These are phyloP conservation scores for Drosophila tsacasi DNA, from an alignment of 1,140 invertebrate genomes.

Conservation along the genomic window DNA sequence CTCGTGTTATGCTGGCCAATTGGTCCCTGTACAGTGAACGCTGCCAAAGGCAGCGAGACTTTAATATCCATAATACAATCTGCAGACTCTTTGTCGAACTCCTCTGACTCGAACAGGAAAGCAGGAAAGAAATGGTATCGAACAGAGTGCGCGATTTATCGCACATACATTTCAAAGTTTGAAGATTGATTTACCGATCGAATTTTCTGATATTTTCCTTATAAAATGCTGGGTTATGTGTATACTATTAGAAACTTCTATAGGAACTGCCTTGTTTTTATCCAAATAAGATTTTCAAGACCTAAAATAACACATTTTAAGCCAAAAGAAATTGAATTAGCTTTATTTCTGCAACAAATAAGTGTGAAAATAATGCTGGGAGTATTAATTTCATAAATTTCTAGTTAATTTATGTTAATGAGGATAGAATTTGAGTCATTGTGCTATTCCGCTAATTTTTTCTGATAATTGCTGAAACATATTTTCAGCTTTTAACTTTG, in stretches of 20 bases:
- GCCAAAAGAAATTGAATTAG: not conserved
- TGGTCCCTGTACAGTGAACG: conserved; percentile 38
- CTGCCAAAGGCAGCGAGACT: conserved; percentile 9
- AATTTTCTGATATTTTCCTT: no score
- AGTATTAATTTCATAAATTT: no score
- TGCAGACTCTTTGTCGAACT: not conserved
- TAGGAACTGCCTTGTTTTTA: not conserved
- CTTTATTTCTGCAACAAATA: not conserved
- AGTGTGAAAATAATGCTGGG: not conserved
- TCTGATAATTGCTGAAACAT: no score
- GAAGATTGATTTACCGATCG: no score
- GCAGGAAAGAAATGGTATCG: no score
- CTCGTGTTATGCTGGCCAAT: conserved; percentile 5
- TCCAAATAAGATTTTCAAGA: not conserved
- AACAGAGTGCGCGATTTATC: no score
- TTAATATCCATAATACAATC: not conserved
- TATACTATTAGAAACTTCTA: not conserved
- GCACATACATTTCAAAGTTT: no score
- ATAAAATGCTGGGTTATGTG: no score
- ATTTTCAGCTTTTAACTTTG: not conserved
- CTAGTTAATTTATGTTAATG: not conserved
- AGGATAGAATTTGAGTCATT: no score
- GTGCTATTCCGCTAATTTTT: not conserved
- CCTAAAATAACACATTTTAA: not conserved
- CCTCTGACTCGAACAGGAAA: not conserved